These are phyloP conservation scores for Phalloptychus januarius DNA, from an alignment of 2,797 vertebrate species.

Conservation along the genomic window DNA sequence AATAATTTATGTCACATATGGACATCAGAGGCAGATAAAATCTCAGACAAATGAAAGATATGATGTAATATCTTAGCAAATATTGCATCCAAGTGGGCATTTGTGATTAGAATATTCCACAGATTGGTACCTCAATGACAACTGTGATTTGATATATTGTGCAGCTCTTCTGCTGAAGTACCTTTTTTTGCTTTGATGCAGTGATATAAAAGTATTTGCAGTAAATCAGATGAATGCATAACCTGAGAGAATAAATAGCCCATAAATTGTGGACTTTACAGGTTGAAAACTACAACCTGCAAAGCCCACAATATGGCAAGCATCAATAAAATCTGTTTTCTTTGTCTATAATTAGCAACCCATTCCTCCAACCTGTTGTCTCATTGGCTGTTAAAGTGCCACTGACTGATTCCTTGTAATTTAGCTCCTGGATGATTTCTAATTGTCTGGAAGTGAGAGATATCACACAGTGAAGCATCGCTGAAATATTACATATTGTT, in stretches of 20 bases:
- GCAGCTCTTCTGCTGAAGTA: background rate
- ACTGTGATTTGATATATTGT: background rate
- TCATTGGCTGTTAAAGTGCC: slow-evolving; percentile 38
- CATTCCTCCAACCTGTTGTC: slow-evolving; percentile 51
- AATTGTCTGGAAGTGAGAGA: slow-evolving; percentile 86
- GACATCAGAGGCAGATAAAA: background rate
- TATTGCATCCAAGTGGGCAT: background rate
- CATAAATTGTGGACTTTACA: too few species aligned
- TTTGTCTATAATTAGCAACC: slow-evolving; percentile 58
- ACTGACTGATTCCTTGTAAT: slow-evolving; percentile 73
- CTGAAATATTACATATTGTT: slow-evolving; percentile 74
- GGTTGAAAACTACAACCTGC: slow-evolving; percentile 48
- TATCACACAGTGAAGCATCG: slow-evolving; percentile 79
- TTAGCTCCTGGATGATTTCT: slow-evolving; percentile 86
- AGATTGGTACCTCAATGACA: background rate
- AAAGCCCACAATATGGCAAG: slow-evolving; percentile 49
- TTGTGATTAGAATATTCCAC: background rate
- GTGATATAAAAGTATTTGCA: background rate
- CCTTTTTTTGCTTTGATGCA: background rate
- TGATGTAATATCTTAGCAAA: background rate
- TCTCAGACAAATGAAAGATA: background rate
- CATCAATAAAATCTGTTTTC: slow-evolving; percentile 43
- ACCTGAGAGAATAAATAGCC: background rate
- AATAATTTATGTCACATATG: background rate
- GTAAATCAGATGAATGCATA: background rate